These are phyloP conservation scores for Pituophis catenifer DNA, from an alignment of 2,113 vertebrate species.

Conservation along the genomic window DNA sequence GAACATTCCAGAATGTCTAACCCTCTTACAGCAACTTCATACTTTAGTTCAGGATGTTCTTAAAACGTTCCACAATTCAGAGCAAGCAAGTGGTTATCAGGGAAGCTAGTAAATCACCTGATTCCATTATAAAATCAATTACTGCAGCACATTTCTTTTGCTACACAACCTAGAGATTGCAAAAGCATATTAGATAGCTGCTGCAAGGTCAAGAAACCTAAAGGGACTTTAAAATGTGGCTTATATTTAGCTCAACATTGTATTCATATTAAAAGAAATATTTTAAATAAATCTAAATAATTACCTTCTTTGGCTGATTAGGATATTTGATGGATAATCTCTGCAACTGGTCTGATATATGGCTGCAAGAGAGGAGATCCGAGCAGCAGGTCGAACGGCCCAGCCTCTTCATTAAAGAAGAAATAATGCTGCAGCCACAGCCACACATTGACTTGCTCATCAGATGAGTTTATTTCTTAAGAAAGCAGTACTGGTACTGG, in stretches of 20 bases:
- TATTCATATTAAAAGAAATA: constrained; percentile 50
- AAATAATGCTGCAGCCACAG: constrained; percentile 97
- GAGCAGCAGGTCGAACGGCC: constrained; percentile 94
- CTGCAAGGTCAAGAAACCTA: constrained; percentile 78
- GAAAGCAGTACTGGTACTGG: constrained; percentile 65
- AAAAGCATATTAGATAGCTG: constrained; percentile 78
- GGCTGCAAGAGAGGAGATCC: constrained; percentile 89
- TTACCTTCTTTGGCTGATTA: constrained; percentile 95
- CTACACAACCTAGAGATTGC: constrained; percentile 77
- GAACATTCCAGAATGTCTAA: constrained; percentile 60
- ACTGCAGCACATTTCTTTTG: constrained; percentile 80
- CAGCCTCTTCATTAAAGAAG: constrained; percentile 98
- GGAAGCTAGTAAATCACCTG: constrained; percentile 88
- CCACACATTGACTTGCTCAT: constrained; percentile 96
- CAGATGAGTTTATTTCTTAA: constrained; percentile 71
- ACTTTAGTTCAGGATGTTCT: constrained; percentile 78
- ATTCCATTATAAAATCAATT: constrained; percentile 98
- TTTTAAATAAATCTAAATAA: constrained; percentile 70
- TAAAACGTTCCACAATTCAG: constrained; percentile 76
- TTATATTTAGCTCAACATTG: constrained; percentile 62
- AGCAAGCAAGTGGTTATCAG: constrained; percentile 85
- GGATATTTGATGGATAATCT: constrained; percentile 86
- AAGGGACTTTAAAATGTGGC: constrained; percentile 63
- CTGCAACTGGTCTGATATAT: constrained; percentile 93
- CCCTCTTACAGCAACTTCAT: constrained; percentile 70